Evolutionary conservation across 2,888 invertebrate genomes (phyloP).

Genomic region (Dascillus cervinus): DNA sequence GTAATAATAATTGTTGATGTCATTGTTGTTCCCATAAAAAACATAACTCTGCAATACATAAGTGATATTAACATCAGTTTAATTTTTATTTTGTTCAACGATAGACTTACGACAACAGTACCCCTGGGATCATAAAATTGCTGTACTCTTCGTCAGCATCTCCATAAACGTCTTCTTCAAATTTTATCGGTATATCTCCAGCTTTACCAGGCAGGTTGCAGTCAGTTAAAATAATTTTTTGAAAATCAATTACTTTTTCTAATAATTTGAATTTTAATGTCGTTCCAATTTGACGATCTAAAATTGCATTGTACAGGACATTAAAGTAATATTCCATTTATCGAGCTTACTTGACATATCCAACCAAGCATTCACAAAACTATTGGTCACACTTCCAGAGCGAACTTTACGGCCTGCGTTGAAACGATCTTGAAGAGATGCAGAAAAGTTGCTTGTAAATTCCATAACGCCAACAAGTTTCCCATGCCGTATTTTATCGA

Average conservation of each 20-base stretch:
- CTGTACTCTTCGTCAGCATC: slow-evolving; percentile 59
- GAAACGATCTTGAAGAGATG: slow-evolving; percentile 50
- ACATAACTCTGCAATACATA: slow-evolving; percentile 65
- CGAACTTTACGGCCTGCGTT: slow-evolving; percentile 52
- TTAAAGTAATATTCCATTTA: too few relatives aligned
- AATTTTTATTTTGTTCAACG: too few relatives aligned
- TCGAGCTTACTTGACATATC: slow-evolving; percentile 63
- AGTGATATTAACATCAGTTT: too few relatives aligned
- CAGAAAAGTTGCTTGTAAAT: slow-evolving; percentile 67
- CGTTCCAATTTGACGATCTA: slow-evolving; percentile 79
- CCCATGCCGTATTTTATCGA: slow-evolving; percentile 47
- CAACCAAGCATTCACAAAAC: slow-evolving; percentile 61
- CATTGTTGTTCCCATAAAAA: slow-evolving; percentile 77
- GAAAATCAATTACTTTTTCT: slow-evolving; percentile 60
- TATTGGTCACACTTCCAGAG: slow-evolving; percentile 47
- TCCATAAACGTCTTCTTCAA: slow-evolving; percentile 65
- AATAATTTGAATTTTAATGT: slow-evolving; percentile 63
- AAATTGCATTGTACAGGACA: slow-evolving; percentile 19
- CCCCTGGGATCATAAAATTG: slow-evolving; percentile 77
- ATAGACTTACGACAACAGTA: slow-evolving; percentile 66
- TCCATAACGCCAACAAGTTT: slow-evolving; percentile 57
- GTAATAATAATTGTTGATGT: slow-evolving; percentile 76
- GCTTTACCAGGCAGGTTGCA: slow-evolving; percentile 54
- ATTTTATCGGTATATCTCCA: slow-evolving; percentile 57
- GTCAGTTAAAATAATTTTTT: slow-evolving; percentile 52